Conservation (phyloP, 2,888 invertebrate species). For the Campopleginae sp. region DNA sequence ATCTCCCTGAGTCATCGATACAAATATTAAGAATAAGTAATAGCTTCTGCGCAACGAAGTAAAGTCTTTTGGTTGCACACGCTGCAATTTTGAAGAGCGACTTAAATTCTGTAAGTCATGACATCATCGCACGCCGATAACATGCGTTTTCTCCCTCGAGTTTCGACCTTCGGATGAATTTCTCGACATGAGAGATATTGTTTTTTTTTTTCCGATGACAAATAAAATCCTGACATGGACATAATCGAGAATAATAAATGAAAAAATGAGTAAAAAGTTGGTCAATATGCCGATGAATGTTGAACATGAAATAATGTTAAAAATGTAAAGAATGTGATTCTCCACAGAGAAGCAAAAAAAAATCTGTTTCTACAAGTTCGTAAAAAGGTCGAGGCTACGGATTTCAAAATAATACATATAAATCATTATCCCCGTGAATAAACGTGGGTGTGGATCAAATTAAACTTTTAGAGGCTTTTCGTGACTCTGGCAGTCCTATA, state of each 20-base stretch:
- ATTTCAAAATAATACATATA: slow-evolving; percentile 8
- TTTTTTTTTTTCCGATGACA: slow-evolving; percentile 24
- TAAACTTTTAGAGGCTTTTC: not conserved
- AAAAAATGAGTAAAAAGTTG: not conserved
- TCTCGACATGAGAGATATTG: slow-evolving; percentile 2
- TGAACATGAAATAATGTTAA: not conserved
- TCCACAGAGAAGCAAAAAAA: not conserved
- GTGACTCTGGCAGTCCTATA: not conserved
- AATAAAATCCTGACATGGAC: not conserved
- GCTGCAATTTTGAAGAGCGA: slow-evolving; percentile 43
- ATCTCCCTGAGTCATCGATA: slow-evolving; percentile 69
- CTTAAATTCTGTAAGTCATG: slow-evolving; percentile 59
- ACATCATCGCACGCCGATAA: slow-evolving; percentile 56
- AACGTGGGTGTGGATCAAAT: slow-evolving; percentile 6
- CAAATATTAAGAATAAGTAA: slow-evolving; percentile 19
- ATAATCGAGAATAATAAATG: not conserved
- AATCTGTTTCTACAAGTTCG: not conserved
- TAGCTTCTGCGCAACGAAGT: slow-evolving; percentile 41
- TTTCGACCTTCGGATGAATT: slow-evolving; percentile 24
- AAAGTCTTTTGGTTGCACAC: slow-evolving; percentile 49
- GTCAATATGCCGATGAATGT: not conserved
- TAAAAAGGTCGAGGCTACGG: not conserved
- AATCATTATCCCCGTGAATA: not conserved
- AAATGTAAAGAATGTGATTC: not conserved
- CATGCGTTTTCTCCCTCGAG: slow-evolving; percentile 28